Percentiles rank a stretch among this genome's conserved stretches.
Evolutionary conservation across 2,113 vertebrate genomes (phyloP).

Genomic region (human (Homo sapiens)): DNA sequence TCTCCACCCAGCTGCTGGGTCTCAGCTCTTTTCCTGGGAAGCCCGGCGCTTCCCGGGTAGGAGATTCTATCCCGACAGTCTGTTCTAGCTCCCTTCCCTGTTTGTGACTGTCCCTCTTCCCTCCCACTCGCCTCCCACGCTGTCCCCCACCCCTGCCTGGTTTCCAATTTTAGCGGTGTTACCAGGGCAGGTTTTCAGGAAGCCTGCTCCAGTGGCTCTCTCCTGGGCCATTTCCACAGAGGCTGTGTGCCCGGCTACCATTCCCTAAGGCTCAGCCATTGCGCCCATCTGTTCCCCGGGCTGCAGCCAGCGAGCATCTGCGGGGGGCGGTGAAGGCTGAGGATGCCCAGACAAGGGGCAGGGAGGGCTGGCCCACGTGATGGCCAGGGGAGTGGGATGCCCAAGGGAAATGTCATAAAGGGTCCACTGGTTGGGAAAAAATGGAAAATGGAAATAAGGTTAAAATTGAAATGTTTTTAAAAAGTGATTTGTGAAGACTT

Average conservation of each 20-base stretch:
- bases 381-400: background rate
- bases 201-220: background rate
- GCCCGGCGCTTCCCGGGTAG: background rate
- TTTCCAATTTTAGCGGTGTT: conserved; percentile 56
- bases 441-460: conserved; percentile 9
- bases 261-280: background rate
- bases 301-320: conserved; percentile 39
- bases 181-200: conserved; percentile 51
- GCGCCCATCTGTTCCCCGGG: conserved; percentile 53
- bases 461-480: conserved; percentile 74
- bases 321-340: background rate
- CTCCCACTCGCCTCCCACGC: background rate
- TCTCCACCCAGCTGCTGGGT: background rate
- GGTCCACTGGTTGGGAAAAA: background rate
- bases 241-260: background rate
- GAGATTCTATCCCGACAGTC: background rate
- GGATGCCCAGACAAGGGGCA: background rate
- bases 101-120: background rate
- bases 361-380: background rate
- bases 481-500: conserved; percentile 76
- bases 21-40: background rate
- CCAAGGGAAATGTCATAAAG: background rate
- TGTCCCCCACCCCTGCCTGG: background rate
- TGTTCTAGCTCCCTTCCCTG: background rate
- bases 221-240: background rate